Evolutionary conservation across 2,888 invertebrate genomes (phyloP).

Genomic region (Anthophora plumipes): DNA sequence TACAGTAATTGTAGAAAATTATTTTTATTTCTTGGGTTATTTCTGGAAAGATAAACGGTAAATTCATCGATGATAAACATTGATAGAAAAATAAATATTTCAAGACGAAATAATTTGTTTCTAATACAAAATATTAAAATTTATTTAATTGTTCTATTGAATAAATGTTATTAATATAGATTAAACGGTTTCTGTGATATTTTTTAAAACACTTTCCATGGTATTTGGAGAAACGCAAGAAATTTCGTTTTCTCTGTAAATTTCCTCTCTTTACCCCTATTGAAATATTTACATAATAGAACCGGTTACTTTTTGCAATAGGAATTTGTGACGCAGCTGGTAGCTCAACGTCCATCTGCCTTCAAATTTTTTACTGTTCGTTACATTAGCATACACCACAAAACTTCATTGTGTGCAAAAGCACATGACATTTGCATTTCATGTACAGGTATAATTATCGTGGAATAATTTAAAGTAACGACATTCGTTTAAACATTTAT

Average conservation of each 20-base stretch:
- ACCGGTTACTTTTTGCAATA: not conserved
- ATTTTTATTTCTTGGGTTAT: too few relatives aligned
- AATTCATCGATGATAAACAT: too few relatives aligned
- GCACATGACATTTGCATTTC: not conserved
- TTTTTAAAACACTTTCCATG: too few relatives aligned
- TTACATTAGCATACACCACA: not conserved
- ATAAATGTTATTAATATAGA: too few relatives aligned
- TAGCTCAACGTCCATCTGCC: not conserved
- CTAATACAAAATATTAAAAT: too few relatives aligned
- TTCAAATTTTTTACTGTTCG: slow-evolving; percentile 7
- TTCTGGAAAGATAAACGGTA: too few relatives aligned
- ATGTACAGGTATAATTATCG: too few relatives aligned
- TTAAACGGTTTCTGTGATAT: too few relatives aligned
- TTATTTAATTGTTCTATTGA: too few relatives aligned
- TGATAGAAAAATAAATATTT: too few relatives aligned
- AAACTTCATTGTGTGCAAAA: not conserved
- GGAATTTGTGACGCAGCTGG: slow-evolving; percentile 9
- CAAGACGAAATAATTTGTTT: too few relatives aligned
- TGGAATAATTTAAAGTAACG: not conserved
- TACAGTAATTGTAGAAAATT: too few relatives aligned
- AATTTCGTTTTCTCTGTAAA: not conserved
- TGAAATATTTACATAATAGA: not conserved
- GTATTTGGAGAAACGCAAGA: not conserved
- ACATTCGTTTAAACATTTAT: not conserved
- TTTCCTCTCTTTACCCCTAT: not conserved